Conservation (phyloP, 2,797 vertebrate genomes). For the Hippoglossus hippoglossus region DNA sequence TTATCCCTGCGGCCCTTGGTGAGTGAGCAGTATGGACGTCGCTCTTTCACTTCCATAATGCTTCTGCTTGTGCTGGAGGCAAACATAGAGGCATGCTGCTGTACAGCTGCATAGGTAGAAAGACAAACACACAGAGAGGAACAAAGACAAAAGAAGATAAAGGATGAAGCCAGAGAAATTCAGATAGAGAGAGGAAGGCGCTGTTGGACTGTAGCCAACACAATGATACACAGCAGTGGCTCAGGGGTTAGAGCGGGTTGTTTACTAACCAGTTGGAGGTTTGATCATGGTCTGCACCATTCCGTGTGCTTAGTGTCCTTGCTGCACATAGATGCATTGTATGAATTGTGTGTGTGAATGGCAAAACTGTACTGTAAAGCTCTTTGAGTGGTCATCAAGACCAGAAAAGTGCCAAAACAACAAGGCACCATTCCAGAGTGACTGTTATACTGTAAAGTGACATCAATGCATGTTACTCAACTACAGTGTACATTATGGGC, state of each 20-base stretch:
- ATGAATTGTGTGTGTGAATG: too few species aligned
- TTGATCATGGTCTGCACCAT: too few species aligned
- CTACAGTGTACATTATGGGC: too few species aligned
- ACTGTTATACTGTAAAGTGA: too few species aligned
- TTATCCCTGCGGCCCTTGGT: constrained; percentile 95
- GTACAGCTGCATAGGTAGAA: constrained; percentile 50
- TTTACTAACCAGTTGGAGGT: too few species aligned
- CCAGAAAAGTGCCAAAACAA: too few species aligned
- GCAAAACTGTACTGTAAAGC: constrained; percentile 5
- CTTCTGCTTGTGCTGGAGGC: constrained; percentile 79
- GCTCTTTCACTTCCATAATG: constrained; percentile 99
- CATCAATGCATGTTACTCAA: too few species aligned
- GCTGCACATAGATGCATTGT: too few species aligned
- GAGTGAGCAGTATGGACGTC: constrained; percentile 96
- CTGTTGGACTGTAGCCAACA: constrained; percentile 30
- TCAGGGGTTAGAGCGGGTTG: too few species aligned
- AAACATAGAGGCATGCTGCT: constrained; percentile 81
- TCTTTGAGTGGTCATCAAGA: too few species aligned
- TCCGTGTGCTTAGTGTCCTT: too few species aligned
- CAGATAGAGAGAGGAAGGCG: not conserved
- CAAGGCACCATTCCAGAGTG: too few species aligned
- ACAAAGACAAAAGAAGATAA: not conserved
- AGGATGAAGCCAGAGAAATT: not conserved
- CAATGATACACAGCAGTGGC: not conserved
- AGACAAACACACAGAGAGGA: constrained; percentile 11